Evolutionary conservation across 2,888 invertebrate species (phyloP).

Genomic region (Halictus ligatus): DNA sequence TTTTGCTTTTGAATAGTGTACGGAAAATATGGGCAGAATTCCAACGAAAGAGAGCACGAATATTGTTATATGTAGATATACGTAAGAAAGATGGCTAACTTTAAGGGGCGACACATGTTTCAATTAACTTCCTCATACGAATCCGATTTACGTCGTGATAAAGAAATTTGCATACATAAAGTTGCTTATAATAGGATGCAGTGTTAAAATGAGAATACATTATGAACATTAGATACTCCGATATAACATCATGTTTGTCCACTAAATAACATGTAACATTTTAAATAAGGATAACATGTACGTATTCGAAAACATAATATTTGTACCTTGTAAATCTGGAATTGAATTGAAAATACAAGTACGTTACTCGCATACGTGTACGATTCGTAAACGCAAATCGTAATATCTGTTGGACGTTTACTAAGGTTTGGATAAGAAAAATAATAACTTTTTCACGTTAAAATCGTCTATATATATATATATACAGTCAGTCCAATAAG

Average conservation of each 20-base stretch:
- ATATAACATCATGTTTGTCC: not conserved
- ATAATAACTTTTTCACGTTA: not conserved
- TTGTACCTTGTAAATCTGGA: not conserved
- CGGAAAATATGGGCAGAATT: conserved; percentile 33
- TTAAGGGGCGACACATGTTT: conserved; percentile 10
- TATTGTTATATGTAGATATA: not conserved
- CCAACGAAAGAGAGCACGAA: conserved; percentile 21
- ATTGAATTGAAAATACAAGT: not conserved
- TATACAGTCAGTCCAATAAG: too few relatives aligned
- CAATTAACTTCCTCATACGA: conserved; percentile 5
- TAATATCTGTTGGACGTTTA: too few relatives aligned
- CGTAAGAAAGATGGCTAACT: not conserved
- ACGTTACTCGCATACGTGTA: too few relatives aligned
- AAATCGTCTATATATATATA: too few relatives aligned
- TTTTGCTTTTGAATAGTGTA: not conserved
- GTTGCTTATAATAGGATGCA: not conserved
- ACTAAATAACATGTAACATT: not conserved
- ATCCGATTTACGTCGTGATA: not conserved
- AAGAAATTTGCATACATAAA: not conserved
- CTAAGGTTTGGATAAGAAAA: not conserved
- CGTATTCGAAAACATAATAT: not conserved
- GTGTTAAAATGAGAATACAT: not conserved
- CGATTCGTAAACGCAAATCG: not conserved
- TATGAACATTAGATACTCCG: not conserved
- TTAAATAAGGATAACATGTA: not conserved